A percentile compares a stretch with the other conserved stretches of the same genome.
phyloP scores from a whole-genome alignment of 2,888 invertebrate species.

The Apodemia hepburni region DNA sequence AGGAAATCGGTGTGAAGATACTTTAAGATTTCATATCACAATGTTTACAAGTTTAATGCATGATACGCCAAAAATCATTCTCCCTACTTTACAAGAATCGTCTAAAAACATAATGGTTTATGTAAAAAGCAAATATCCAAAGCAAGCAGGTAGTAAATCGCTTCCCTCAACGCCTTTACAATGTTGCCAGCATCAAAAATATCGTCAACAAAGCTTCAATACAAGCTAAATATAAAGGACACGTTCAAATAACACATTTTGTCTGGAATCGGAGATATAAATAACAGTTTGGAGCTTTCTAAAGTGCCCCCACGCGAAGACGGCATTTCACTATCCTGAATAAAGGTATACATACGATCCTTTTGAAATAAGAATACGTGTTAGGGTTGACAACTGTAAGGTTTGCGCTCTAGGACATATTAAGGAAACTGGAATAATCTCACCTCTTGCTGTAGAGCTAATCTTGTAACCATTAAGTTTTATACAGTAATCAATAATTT shows the following conservation, averaged over 20 bases:
- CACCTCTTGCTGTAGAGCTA: too few species aligned
- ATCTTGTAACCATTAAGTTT: too few species aligned
- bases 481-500: too few species aligned
- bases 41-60: too few species aligned
- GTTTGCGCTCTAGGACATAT: background rate
- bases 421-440: too few species aligned
- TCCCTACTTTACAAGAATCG: background rate
- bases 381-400: slow-evolving; percentile 4
- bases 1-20: too few species aligned
- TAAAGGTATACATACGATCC: slow-evolving; percentile 13
- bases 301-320: slow-evolving; percentile 16
- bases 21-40: too few species aligned
- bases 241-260: slow-evolving; percentile 14
- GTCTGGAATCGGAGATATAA: slow-evolving; percentile 14
- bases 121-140: slow-evolving; percentile 2
- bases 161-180: slow-evolving; percentile 11
- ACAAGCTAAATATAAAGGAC: slow-evolving; percentile 3
- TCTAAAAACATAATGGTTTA: background rate
- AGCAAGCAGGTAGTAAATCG: background rate
- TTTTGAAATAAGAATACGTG: background rate
- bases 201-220: slow-evolving; percentile 2
- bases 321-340: slow-evolving; percentile 10
- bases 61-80: background rate
- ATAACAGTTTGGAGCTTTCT: slow-evolving; percentile 14
- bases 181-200: slow-evolving; percentile 13